phyloP scores from a whole-genome alignment of 2,113 vertebrate genomes.

The Baryphthengus martii region DNA sequence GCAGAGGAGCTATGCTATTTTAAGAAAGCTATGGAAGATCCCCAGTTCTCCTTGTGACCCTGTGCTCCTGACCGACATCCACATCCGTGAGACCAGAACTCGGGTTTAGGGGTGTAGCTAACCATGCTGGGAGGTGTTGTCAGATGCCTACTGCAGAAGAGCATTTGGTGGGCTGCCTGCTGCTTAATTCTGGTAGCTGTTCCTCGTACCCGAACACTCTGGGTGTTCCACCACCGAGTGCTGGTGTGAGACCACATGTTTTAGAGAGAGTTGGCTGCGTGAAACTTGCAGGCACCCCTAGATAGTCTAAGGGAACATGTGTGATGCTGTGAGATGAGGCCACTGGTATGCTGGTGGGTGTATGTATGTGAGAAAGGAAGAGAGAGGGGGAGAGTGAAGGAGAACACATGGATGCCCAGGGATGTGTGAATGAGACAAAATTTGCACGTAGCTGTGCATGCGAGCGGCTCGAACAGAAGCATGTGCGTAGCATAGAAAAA shows the following conservation, averaged over 20 bases:
- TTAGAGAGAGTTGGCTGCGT: background rate
- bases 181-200: background rate
- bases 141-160: background rate
- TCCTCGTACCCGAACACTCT: rapidly evolving
- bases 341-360: slow-evolving; percentile 1
- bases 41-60: background rate
- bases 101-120: background rate
- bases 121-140: background rate
- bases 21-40: background rate
- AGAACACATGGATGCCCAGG: slow-evolving; percentile 57
- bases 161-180: background rate
- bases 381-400: slow-evolving; percentile 49
- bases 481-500: slow-evolving; percentile 7
- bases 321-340: slow-evolving; percentile 43
- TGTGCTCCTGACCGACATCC: background rate
- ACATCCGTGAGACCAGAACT: background rate
- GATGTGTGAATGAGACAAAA: slow-evolving; percentile 49
- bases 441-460: slow-evolving; percentile 26
- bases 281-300: background rate
- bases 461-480: background rate
- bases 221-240: background rate
- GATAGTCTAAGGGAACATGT: background rate
- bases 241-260: background rate
- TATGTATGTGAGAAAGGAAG: slow-evolving; percentile 23
- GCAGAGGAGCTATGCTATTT: background rate